Base-by-base conservation (phyloP, 1,140 invertebrate species). In the Drosophila bocqueti region DNA sequence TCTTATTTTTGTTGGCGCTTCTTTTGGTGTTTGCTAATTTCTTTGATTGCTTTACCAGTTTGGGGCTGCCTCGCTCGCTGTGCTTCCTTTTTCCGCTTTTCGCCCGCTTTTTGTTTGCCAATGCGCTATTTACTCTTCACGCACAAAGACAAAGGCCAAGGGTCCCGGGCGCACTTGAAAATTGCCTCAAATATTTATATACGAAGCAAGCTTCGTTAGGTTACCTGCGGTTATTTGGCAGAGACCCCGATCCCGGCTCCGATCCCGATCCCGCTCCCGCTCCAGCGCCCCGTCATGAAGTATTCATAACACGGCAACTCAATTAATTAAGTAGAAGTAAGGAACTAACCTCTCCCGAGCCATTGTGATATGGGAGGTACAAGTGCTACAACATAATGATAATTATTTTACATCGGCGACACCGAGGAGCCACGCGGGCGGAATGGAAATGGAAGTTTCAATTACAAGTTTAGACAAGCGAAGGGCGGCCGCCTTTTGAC, bases 21-120 rank as follows among this genome's bases (percentile, higher is more conserved):
- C 79, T 69, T 68, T 68, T 65, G 82, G 71, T 90, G 79, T 90
- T 90, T 90, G 85, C 86, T 90, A 90, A 90, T 90, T 91, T 90
- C 81, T 91, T 79, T 90, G 86, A 90, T 90, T 90, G 85, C 82
- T 79, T 90, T 79, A 65, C 76, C 83, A 89, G 85, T 69, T 85
- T 58, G 66, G 65, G 46, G 60, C 47, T n/a, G 21, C 49, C 46
- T 50, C n/a, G 29, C 24, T 47, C 43, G 29, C 38, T 50, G 43
- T 45, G 52, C 68, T 68, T 74, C 55, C 62, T 55, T 58, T 61
- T 68, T 62, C 65, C 58, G 50, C 52, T 24, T 54, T 76, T 47
- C 50, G 42, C 59, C 60, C 26, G 54, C 50, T 63, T 59, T 63
- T 81, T 84, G 74, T 89, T 89, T 90, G 83, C 85, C 69, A 61